These are phyloP conservation scores for Branchinecta sandiegonensis DNA, from an alignment of 2,888 invertebrate species.

Conservation along the genomic window DNA sequence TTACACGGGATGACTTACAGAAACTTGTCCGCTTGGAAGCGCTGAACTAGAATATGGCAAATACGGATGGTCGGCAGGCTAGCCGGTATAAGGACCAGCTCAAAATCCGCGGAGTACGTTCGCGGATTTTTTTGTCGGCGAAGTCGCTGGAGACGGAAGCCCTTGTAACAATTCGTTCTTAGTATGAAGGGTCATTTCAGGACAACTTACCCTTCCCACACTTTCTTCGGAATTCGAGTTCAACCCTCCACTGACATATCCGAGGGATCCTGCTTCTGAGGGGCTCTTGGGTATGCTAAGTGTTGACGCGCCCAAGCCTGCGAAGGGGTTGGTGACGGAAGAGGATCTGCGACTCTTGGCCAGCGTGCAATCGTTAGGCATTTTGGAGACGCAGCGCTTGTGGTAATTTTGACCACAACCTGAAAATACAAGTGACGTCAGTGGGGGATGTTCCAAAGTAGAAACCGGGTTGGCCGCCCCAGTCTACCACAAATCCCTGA, in stretches of 20 bases:
- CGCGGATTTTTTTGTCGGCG: no score
- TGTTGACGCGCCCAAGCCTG: slow-evolving; percentile 38
- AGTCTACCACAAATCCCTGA: no score
- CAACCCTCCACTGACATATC: slow-evolving; percentile 39
- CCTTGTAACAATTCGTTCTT: no score
- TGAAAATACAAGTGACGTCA: slow-evolving; percentile 35
- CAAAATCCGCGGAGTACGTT: no score
- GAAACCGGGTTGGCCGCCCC: no score
- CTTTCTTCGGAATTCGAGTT: slow-evolving; percentile 26
- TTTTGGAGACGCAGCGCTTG: slow-evolving; percentile 87
- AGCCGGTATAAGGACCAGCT: no score
- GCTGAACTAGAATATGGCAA: no score
- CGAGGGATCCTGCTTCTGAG: slow-evolving; percentile 58
- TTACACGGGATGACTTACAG: no score
- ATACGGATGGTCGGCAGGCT: no score
- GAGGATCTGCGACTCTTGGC: slow-evolving; percentile 38
- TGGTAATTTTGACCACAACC: slow-evolving; percentile 97
- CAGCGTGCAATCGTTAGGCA: slow-evolving; percentile 86
- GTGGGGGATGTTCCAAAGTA: no score
- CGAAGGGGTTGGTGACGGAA: slow-evolving; percentile 28
- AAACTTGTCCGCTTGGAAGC: no score
- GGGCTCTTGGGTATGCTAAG: slow-evolving; percentile 46
- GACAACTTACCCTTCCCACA: slow-evolving; percentile 30
- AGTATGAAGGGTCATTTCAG: not conserved
- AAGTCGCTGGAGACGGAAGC: no score